phyloP scores from a whole-genome alignment of 2,113 vertebrate species.

The Xenus cinereus region DNA sequence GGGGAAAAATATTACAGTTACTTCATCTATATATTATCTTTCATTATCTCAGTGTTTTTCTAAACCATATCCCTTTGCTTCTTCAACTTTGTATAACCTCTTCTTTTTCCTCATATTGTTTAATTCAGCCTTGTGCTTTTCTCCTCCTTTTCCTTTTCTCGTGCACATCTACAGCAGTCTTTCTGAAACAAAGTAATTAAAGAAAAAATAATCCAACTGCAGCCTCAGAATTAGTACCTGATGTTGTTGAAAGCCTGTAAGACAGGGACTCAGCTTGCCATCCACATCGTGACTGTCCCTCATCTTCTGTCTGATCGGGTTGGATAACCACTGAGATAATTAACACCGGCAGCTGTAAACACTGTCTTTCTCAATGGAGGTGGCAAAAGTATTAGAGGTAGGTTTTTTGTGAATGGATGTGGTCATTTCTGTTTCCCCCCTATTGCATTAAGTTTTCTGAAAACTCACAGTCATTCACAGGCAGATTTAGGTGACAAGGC shows the following conservation, averaged over 20 bases:
- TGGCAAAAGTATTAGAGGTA: background rate
- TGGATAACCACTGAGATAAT: background rate
- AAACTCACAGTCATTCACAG: background rate
- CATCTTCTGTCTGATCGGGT: background rate
- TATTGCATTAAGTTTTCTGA: background rate
- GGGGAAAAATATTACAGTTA: conserved; percentile 33
- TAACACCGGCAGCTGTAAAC: background rate
- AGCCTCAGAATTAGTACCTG: background rate
- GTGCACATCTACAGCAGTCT: background rate
- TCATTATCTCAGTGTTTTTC: conserved; percentile 49
- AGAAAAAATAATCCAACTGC: background rate
- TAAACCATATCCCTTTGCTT: conserved; percentile 2
- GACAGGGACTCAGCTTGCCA: background rate
- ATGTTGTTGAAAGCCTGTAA: background rate
- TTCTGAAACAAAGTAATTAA: background rate
- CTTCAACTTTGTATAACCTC: conserved; percentile 43
- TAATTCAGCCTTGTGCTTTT: background rate
- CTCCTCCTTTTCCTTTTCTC: conserved; percentile 2
- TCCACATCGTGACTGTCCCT: background rate
- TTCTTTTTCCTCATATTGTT: conserved; percentile 43
- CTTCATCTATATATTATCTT: conserved; percentile 52
- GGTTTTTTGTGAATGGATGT: background rate
- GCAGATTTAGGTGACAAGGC: background rate
- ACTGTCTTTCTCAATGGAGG: background rate
- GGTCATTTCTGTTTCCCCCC: background rate